These are phyloP conservation scores for Sarcophaga subvicina DNA, from an alignment of 2,888 invertebrate genomes.

Conservation along the genomic window DNA sequence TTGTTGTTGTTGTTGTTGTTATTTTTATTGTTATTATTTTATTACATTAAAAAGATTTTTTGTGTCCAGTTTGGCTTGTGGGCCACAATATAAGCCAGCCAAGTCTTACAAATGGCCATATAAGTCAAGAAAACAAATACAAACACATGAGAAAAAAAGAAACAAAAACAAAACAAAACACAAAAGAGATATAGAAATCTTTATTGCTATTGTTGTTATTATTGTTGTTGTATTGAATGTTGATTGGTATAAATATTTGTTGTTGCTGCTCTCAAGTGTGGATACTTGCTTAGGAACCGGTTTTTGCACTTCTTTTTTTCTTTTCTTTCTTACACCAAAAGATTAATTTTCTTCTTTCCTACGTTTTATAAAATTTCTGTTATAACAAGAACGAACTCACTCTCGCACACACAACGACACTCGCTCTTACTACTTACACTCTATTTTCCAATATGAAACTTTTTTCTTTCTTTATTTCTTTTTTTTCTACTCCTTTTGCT, in stretches of 20 bases:
- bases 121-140: conserved; percentile 57
- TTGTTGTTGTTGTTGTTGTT: conserved; percentile 27
- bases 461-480: conserved; percentile 6
- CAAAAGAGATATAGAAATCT: conserved; percentile 30
- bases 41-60: conserved; percentile 61
- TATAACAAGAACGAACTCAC: neutral
- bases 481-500: conserved; percentile 26
- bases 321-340: conserved; percentile 31
- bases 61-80: conserved; percentile 69
- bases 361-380: conserved; percentile 40
- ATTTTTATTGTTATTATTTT: conserved; percentile 38
- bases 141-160: neutral
- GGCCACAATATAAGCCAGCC: conserved; percentile 63
- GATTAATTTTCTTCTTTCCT: conserved; percentile 55
- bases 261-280: conserved; percentile 59
- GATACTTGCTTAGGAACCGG: conserved; percentile 68
- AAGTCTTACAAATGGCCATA: conserved; percentile 64
- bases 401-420: neutral
- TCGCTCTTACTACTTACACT: neutral
- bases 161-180: conserved; percentile 24
- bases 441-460: neutral
- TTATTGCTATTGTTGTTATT: conserved; percentile 30
- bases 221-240: conserved; percentile 61
- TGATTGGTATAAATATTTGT: conserved; percentile 61
- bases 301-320: conserved; percentile 64